Percentiles rank a stretch among this genome's conserved stretches.
Evolutionary conservation across 2,113 vertebrate species (phyloP).

Genomic region (Passer montanus): DNA sequence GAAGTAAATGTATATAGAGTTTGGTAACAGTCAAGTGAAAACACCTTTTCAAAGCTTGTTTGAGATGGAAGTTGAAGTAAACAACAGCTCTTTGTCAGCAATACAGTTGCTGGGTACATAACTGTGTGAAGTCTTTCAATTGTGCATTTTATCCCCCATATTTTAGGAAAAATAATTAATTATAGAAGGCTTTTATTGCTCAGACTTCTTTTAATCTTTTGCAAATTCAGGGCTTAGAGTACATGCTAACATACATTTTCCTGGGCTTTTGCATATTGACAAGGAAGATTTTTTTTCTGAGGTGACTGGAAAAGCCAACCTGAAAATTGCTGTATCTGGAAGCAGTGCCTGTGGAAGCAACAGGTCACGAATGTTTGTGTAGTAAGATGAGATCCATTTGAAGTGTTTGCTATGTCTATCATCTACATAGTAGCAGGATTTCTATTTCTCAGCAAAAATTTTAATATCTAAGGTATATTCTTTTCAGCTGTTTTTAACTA

Average conservation of each 20-base stretch:
- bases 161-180: background rate
- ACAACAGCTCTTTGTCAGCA: background rate
- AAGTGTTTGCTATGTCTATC: background rate
- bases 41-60: background rate
- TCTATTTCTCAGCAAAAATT: background rate
- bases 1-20: background rate
- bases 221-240: background rate
- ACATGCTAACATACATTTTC: background rate
- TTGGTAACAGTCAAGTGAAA: background rate
- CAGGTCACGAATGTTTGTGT: background rate
- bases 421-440: background rate
- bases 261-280: background rate
- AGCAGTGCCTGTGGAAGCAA: background rate
- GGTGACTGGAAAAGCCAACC: background rate
- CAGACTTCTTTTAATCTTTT: background rate
- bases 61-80: background rate
- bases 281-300: background rate
- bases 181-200: background rate
- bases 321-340: background rate
- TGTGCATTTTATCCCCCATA: background rate
- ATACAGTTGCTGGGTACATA: background rate
- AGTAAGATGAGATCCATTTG: background rate
- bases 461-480: background rate
- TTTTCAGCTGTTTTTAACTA: background rate
- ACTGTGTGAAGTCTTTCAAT: background rate